These are phyloP conservation scores for Falcunculus frontatus DNA, from an alignment of 2,113 vertebrate species.

Conservation along the genomic window DNA sequence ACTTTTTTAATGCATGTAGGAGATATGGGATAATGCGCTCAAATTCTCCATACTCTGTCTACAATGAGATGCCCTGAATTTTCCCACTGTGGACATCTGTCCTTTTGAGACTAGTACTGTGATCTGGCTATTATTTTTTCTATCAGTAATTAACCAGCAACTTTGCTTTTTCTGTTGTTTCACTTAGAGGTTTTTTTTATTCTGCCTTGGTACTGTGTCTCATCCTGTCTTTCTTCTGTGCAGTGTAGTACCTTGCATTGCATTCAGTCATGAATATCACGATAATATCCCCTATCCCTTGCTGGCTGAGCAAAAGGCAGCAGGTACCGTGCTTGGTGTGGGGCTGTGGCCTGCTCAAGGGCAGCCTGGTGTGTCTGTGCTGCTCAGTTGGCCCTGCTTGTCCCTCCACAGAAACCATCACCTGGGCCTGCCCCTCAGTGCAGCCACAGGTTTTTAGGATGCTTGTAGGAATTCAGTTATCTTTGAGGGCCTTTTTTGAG, in stretches of 20 bases:
- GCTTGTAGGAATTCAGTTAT: neutral
- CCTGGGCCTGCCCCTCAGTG: neutral
- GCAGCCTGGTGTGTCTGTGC: neutral
- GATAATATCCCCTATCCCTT: accelerated
- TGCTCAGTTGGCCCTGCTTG: neutral
- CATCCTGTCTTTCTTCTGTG: neutral
- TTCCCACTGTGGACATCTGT: neutral
- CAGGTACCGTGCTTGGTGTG: neutral
- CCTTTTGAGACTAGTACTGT: neutral
- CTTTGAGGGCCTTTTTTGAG: neutral
- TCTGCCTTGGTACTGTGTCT: neutral
- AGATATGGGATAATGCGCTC: neutral
- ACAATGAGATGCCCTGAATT: neutral
- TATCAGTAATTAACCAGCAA: neutral
- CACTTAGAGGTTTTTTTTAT: neutral
- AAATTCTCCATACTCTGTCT: neutral
- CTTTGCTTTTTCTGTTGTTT: neutral
- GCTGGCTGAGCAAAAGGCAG: neutral
- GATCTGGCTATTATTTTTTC: neutral
- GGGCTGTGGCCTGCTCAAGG: accelerated
- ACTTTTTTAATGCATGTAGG: neutral
- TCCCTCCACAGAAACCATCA: neutral
- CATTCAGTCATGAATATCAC: neutral
- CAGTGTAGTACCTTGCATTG: neutral
- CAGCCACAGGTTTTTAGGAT: neutral